Evolutionary conservation across 1,140 invertebrate genomes (phyloP).

Genomic region (Trichomalopsis sarcophagae): DNA sequence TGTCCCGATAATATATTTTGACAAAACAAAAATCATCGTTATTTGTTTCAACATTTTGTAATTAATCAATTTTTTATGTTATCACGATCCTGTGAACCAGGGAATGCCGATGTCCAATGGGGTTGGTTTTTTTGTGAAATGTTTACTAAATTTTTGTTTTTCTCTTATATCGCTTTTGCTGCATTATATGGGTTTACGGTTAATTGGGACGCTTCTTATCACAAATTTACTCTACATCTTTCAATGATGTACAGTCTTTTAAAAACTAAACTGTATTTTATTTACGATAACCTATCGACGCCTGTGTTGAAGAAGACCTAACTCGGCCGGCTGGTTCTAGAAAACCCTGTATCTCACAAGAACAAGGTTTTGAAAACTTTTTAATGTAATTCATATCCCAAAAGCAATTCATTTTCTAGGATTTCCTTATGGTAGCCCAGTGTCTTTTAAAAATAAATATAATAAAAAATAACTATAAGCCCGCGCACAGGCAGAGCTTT

Average conservation of each 20-base stretch:
- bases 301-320: too few species aligned
- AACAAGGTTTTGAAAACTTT: too few species aligned
- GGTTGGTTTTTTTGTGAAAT: conserved; percentile 68
- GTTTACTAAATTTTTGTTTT: conserved; percentile 60
- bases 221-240: neutral
- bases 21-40: conserved; percentile 1
- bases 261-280: conserved; percentile 6
- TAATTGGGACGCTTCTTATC: neutral
- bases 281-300: neutral
- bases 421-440: too few species aligned
- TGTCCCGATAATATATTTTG: neutral
- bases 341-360: too few species aligned
- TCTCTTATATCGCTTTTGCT: conserved; percentile 39
- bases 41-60: conserved; percentile 57
- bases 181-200: conserved; percentile 7
- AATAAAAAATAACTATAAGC: too few species aligned
- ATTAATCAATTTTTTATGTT: conserved; percentile 71
- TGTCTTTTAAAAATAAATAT: too few species aligned
- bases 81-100: conserved; percentile 70
- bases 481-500: too few species aligned
- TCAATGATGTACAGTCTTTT: conserved; percentile 1
- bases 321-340: too few species aligned
- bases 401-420: too few species aligned
- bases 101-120: conserved; percentile 72
- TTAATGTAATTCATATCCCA: too few species aligned